Conservation (phyloP, 2,113 vertebrate genomes). For the Trichomycterus rosablanca region DNA sequence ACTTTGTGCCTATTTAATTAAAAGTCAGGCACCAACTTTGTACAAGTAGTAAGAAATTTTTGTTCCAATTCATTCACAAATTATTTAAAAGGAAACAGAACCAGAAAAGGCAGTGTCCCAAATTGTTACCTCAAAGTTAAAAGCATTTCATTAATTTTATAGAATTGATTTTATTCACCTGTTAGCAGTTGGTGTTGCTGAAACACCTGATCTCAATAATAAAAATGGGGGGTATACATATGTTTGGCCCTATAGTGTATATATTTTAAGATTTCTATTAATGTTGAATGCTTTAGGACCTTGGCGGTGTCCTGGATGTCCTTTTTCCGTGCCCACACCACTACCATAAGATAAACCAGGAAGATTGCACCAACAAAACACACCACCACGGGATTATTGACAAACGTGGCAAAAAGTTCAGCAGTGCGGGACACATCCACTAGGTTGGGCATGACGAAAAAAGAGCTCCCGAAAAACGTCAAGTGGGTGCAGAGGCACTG, state of each 20-base stretch:
- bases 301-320: constrained; percentile 84
- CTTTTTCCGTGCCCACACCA: constrained; percentile 86
- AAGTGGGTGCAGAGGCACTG: constrained; percentile 91
- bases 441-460: constrained; percentile 84
- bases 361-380: constrained; percentile 84
- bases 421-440: constrained; percentile 76
- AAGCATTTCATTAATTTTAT: too few relatives aligned
- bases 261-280: background rate
- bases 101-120: too few relatives aligned
- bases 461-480: constrained; percentile 90
- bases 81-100: too few relatives aligned
- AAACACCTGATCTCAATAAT: too few relatives aligned
- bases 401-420: constrained; percentile 85
- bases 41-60: too few relatives aligned
- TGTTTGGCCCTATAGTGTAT: background rate
- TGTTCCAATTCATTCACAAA: too few relatives aligned
- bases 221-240: too few relatives aligned
- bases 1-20: too few relatives aligned
- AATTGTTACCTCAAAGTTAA: too few relatives aligned
- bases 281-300: constrained; percentile 47
- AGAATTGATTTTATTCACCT: too few relatives aligned
- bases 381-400: constrained; percentile 85
- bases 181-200: too few relatives aligned
- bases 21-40: too few relatives aligned
- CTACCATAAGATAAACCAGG: constrained; percentile 71